Percentiles rank a stretch among this genome's conserved stretches.
Evolutionary conservation across 2,888 invertebrate species (phyloP).

Genomic region (Conops quadrifasciatus): DNA sequence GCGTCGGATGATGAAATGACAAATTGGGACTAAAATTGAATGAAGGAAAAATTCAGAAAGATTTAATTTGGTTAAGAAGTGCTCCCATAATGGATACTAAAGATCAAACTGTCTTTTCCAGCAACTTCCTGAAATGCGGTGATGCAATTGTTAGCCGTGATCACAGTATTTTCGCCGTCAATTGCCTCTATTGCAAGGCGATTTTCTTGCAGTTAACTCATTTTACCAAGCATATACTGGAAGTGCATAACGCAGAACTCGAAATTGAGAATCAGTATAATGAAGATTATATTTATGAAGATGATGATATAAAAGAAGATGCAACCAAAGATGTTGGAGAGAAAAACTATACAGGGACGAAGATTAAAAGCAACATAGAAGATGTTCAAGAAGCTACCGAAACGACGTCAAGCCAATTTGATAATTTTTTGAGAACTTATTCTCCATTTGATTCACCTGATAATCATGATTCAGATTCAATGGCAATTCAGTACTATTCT

Average conservation of each 20-base stretch:
- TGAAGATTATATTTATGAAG: neutral
- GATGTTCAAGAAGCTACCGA: neutral
- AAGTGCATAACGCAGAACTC: neutral
- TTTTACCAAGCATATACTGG: neutral
- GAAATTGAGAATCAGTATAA: neutral
- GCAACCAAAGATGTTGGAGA: too few relatives aligned
- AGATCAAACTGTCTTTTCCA: neutral
- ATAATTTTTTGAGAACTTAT: too few relatives aligned
- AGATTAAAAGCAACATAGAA: too few relatives aligned
- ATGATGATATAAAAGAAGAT: neutral
- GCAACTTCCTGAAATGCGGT: constrained; percentile 5
- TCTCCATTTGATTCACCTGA: too few relatives aligned
- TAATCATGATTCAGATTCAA: too few relatives aligned
- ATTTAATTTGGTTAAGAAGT: neutral
- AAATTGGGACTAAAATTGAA: too few relatives aligned
- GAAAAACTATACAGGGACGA: too few relatives aligned
- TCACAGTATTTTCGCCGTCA: neutral
- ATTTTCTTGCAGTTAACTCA: neutral
- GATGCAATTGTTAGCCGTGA: constrained; percentile 11
- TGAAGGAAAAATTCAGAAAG: neutral
- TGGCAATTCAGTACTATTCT: too few relatives aligned
- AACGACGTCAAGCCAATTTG: too few relatives aligned
- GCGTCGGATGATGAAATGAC: too few relatives aligned
- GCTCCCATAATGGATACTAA: neutral
- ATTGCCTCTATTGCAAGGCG: constrained; percentile 16